Conservation (phyloP, 35 echinoderm and acorn worm species). For the Amphiura filiformis region DNA sequence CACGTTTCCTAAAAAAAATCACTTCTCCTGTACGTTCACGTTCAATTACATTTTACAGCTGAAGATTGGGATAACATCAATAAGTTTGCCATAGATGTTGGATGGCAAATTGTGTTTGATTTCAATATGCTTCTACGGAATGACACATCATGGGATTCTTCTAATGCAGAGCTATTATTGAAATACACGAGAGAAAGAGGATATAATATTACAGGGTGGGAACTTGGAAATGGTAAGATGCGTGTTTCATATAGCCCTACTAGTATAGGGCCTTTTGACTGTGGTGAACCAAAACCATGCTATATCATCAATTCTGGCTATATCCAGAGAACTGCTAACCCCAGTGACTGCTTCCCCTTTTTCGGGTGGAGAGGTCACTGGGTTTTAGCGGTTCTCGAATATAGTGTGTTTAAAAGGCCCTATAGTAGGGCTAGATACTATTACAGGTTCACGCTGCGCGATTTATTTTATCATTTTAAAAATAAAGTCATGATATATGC, state of each 20-base stretch:
- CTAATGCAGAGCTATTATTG: background rate
- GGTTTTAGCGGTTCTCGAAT: background rate
- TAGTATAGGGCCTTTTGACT: too few species aligned
- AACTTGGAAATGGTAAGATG: conserved; percentile 24
- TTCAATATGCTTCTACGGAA: conserved; percentile 22
- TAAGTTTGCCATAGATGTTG: background rate
- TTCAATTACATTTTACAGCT: too few species aligned
- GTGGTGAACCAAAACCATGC: too few species aligned
- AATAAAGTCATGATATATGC: too few species aligned
- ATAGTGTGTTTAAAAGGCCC: too few species aligned
- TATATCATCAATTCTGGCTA: too few species aligned
- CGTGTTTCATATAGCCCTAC: too few species aligned
- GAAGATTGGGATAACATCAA: conserved; percentile 33
- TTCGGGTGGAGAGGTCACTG: background rate
- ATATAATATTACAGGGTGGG: conserved; percentile 10
- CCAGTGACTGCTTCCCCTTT: background rate
- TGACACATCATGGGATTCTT: background rate
- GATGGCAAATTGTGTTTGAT: conserved; percentile 6
- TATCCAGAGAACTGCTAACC: too few species aligned
- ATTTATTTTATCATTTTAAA: too few species aligned
- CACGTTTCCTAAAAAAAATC: too few species aligned
- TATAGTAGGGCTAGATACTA: background rate
- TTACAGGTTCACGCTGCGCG: background rate
- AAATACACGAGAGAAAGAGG: background rate
- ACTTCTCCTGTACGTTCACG: too few species aligned